These are phyloP conservation scores for Pachypeltis micranthus DNA, from an alignment of 1,140 invertebrate genomes.

Conservation along the genomic window DNA sequence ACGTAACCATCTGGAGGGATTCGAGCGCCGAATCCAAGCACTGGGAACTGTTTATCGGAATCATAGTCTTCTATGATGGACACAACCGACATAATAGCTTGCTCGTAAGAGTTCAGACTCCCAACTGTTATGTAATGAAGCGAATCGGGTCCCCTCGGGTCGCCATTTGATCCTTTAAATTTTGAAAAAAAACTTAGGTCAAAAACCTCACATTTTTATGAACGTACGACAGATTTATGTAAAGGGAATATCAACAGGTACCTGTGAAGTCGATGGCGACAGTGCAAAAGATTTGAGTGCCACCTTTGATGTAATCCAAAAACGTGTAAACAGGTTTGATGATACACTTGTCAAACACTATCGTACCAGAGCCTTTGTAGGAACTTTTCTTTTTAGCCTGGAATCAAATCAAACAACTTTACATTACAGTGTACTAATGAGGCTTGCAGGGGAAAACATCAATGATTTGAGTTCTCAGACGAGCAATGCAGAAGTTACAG, in stretches of 20 bases:
- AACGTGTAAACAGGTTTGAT: constrained; percentile 39
- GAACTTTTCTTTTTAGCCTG: constrained; percentile 29
- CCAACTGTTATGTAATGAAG: constrained; percentile 43
- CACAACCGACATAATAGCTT: constrained; percentile 45
- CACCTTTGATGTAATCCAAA: constrained; percentile 47
- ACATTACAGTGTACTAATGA: no score
- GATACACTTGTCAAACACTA: constrained; percentile 31
- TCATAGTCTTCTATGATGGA: constrained; percentile 54
- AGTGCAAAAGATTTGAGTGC: constrained; percentile 40
- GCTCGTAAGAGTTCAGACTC: constrained; percentile 43
- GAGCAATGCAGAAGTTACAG: not conserved
- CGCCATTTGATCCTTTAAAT: constrained; percentile 50
- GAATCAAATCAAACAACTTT: constrained; percentile 17
- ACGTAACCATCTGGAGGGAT: constrained; percentile 41
- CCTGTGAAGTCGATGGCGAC: constrained; percentile 50
- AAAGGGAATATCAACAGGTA: no score
- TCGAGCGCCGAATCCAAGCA: constrained; percentile 44
- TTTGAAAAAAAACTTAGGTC: no score
- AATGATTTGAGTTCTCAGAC: not conserved
- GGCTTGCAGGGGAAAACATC: not conserved
- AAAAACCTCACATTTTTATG: no score
- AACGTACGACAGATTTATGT: no score
- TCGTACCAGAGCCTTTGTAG: constrained; percentile 34
- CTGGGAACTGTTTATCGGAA: constrained; percentile 43
- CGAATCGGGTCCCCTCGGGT: constrained; percentile 41